A percentile compares a stretch with the other conserved stretches of the same genome.
These are phyloP conservation scores for Tetranychus truncatus DNA, from an alignment of 2,888 invertebrate species.

Conservation along the genomic window DNA sequence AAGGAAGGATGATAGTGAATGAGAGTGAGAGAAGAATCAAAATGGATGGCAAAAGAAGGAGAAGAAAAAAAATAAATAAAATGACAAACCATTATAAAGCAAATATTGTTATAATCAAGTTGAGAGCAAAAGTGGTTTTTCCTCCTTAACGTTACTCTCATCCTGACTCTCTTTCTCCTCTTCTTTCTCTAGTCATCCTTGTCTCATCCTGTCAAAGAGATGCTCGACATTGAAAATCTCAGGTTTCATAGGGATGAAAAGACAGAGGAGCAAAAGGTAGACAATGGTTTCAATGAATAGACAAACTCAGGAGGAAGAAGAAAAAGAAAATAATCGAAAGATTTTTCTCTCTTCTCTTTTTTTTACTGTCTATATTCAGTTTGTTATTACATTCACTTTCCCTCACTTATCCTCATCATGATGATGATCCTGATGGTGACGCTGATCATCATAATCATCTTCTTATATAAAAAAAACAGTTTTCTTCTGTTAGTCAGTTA, in stretches of 20 bases:
- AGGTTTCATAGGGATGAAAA: neutral
- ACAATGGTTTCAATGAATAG: slow-evolving; percentile 2
- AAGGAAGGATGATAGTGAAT: neutral
- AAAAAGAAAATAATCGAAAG: neutral
- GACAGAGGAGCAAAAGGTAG: neutral
- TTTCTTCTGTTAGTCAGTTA: neutral
- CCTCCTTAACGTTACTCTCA: neutral
- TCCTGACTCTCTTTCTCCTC: neutral
- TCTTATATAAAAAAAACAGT: neutral
- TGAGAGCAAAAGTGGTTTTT: slow-evolving; percentile 4
- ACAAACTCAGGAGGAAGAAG: neutral
- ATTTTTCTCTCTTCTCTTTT: neutral
- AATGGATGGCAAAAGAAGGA: neutral
- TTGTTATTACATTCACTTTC: neutral
- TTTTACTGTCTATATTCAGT: neutral
- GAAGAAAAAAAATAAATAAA: slow-evolving; percentile 6
- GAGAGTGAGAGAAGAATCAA: slow-evolving; percentile 2
- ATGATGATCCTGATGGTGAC: too few relatives aligned
- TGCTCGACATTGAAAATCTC: neutral
- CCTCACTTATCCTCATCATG: neutral
- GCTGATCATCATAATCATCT: neutral
- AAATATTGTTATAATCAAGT: neutral
- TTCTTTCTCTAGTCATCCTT: neutral
- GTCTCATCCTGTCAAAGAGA: slow-evolving; percentile 4
- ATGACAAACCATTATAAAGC: neutral